phyloP scores from a whole-genome alignment of 30 jellyfish, hydroid and myxozoan genomes.

The Chrysaora quinquecirrha region DNA sequence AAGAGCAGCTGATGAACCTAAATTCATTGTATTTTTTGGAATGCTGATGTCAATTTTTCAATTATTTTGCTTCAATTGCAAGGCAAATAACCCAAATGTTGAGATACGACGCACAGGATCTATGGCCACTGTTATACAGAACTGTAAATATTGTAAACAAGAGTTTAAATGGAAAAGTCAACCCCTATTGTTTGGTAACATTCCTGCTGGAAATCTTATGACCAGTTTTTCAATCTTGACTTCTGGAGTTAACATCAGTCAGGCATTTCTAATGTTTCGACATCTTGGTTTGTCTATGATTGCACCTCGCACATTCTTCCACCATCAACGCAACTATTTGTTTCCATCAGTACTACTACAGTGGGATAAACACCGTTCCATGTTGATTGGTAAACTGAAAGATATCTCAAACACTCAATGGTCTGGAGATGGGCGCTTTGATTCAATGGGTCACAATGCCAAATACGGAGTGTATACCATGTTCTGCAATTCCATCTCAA shows the following conservation, averaged over 20 bases:
- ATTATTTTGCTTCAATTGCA: constrained; percentile 31
- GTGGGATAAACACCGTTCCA: constrained; percentile 24
- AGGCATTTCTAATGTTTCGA: constrained; percentile 21
- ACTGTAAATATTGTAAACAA: not conserved
- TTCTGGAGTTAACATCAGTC: constrained; percentile 31
- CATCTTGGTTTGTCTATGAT: constrained; percentile 31
- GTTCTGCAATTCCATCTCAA: constrained; percentile 25
- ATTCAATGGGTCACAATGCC: constrained; percentile 60
- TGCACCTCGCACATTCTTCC: constrained; percentile 19
- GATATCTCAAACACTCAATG: constrained; percentile 6
- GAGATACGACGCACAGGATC: constrained; percentile 12
- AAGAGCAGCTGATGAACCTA: constrained; percentile 26
- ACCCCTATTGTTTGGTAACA: constrained; percentile 9
- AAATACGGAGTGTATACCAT: constrained; percentile 37
- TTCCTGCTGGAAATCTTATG: constrained; percentile 45
- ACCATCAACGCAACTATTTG: constrained; percentile 32
- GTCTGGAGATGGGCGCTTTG: constrained; percentile 61
- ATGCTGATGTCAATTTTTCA: constrained; percentile 20
- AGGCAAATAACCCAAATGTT: not conserved
- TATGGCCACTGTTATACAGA: constrained; percentile 31
- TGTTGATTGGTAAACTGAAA: constrained; percentile 1
- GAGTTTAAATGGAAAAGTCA: constrained; percentile 31
- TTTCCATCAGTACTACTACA: constrained; percentile 36
- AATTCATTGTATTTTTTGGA: constrained; percentile 27
- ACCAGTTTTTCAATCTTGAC: constrained; percentile 11